Percentiles rank a stretch among this genome's conserved stretches.
Conservation (phyloP, 2,888 invertebrate species). For the Busseola fusca region DNA sequence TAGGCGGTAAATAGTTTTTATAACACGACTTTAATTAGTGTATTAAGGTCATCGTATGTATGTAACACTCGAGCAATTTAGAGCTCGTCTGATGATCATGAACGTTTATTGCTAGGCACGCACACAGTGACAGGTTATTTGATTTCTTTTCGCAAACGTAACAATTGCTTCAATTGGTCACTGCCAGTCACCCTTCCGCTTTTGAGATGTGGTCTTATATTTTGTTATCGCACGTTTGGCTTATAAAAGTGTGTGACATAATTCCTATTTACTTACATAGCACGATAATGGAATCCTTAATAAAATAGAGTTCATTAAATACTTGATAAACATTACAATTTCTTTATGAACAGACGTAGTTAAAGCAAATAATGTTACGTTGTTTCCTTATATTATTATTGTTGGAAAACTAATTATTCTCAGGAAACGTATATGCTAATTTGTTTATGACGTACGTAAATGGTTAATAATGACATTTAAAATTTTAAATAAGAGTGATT, state of each 20-base stretch:
- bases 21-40: constrained; percentile 63
- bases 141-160: constrained; percentile 71
- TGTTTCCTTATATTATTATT: constrained; percentile 47
- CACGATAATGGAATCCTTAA: constrained; percentile 38
- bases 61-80: constrained; percentile 61
- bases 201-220: constrained; percentile 56
- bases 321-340: constrained; percentile 35
- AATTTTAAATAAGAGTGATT: constrained; percentile 42
- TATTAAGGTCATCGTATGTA: constrained; percentile 67
- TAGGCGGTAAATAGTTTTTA: constrained; percentile 54
- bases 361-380: constrained; percentile 30
- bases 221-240: constrained; percentile 39
- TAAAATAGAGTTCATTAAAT: constrained; percentile 17
- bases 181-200: constrained; percentile 73
- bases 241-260: constrained; percentile 40
- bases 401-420: constrained; percentile 38
- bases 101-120: constrained; percentile 59
- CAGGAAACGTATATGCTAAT: constrained; percentile 41
- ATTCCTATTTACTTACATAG: constrained; percentile 26
- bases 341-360: constrained; percentile 47
- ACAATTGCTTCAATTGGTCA: constrained; percentile 78
- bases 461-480: constrained; percentile 28
- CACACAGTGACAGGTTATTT: constrained; percentile 58
- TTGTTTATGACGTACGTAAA: constrained; percentile 41
- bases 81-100: constrained; percentile 63